Evolutionary conservation across 2,888 invertebrate genomes (phyloP).

Genomic region (Phortica magna): DNA sequence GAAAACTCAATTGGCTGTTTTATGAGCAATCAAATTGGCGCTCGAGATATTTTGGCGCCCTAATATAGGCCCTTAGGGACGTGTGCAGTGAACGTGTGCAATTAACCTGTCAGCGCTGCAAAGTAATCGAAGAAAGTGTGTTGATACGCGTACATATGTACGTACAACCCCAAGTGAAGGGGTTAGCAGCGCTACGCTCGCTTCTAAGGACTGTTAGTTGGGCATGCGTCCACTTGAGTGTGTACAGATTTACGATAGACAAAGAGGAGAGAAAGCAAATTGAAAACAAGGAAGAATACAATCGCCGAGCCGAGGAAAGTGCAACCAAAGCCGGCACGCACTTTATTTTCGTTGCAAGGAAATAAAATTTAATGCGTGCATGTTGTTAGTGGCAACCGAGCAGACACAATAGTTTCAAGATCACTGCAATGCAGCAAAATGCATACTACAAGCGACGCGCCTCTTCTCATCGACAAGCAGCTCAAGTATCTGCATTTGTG

Average conservation of each 20-base stretch:
- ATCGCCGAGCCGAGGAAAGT: constrained; percentile 30
- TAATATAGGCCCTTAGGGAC: neutral
- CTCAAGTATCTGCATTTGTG: constrained; percentile 25
- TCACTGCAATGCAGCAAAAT: constrained; percentile 52
- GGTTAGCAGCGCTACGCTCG: constrained; percentile 24
- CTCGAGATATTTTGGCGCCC: neutral
- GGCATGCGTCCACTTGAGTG: constrained; percentile 42
- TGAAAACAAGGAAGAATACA: constrained; percentile 1
- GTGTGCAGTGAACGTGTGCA: constrained; percentile 39
- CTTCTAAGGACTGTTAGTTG: neutral
- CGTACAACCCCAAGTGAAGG: constrained; percentile 34
- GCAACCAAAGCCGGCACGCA: constrained; percentile 64
- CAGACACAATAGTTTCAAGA: constrained; percentile 59
- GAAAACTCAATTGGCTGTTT: neutral
- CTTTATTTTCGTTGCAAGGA: constrained; percentile 63
- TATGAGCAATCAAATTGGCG: neutral
- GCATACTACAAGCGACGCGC: neutral
- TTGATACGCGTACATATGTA: constrained; percentile 50
- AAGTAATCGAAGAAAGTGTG: constrained; percentile 59
- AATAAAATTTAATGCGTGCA: constrained; percentile 15
- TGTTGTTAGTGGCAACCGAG: neutral
- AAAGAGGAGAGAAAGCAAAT: constrained; percentile 24
- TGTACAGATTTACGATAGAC: constrained; percentile 65
- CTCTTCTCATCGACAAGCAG: neutral
- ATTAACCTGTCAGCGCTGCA: constrained; percentile 71